Evolutionary conservation across 2,797 vertebrate species (phyloP).

Genomic region (Danionella dracula): DNA sequence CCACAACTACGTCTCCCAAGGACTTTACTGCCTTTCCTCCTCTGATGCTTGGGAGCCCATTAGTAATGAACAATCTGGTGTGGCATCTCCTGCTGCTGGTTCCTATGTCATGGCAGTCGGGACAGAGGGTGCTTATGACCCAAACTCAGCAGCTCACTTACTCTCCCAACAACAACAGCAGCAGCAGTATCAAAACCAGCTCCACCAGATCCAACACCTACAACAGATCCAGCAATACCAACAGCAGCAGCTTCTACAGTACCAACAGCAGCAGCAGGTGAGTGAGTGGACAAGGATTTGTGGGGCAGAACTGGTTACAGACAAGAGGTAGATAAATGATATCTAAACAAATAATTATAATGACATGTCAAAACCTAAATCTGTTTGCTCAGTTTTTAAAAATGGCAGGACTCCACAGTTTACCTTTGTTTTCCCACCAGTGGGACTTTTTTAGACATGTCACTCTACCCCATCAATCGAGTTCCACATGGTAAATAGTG

Average conservation of each 20-base stretch:
- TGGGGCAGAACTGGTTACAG: no score
- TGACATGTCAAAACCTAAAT: no score
- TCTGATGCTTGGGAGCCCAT: slow-evolving; percentile 95
- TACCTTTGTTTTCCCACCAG: no score
- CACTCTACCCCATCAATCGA: no score
- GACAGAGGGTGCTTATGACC: slow-evolving; percentile 80
- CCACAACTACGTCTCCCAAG: slow-evolving; percentile 94
- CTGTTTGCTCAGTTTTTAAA: no score
- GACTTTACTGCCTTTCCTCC: slow-evolving; percentile 96
- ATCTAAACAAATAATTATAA: no score
- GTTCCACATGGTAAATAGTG: no score
- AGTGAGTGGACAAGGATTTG: no score
- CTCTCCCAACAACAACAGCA: slow-evolving; percentile 81
- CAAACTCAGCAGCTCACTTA: slow-evolving; percentile 75
- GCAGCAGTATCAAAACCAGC: slow-evolving; percentile 76
- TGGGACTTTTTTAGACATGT: no score
- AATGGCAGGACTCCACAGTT: no score
- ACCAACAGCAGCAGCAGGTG: slow-evolving; percentile 74
- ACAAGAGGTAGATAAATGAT: no score
- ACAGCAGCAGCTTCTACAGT: slow-evolving; percentile 77
- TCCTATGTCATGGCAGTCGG: slow-evolving; percentile 74
- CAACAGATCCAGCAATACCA: slow-evolving; percentile 81
- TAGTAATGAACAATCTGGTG: slow-evolving; percentile 84
- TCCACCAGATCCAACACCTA: slow-evolving; percentile 80
- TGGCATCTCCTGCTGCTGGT: slow-evolving; percentile 84